A percentile compares a stretch with the other conserved stretches of the same genome.
These are phyloP conservation scores for Podarcis lilfordi DNA, from an alignment of 2,797 vertebrate species.

Conservation along the genomic window DNA sequence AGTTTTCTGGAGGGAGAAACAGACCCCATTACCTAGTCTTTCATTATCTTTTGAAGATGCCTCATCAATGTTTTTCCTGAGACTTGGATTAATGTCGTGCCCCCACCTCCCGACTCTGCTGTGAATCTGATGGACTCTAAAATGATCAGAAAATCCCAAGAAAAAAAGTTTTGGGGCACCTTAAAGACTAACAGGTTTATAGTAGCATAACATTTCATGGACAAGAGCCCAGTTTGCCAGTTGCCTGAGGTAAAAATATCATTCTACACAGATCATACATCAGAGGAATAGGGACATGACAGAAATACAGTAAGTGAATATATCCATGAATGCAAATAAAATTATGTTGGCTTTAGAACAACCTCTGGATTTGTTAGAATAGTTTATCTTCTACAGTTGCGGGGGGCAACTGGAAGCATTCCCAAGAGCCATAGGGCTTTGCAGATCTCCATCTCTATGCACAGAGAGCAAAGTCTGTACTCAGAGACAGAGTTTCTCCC, in stretches of 20 bases:
- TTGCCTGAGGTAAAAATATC: neutral
- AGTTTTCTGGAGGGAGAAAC: neutral
- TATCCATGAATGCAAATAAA: neutral
- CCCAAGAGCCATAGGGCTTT: no score
- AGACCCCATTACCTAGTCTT: neutral
- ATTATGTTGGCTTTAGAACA: no score
- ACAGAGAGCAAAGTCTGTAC: no score
- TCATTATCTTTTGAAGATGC: constrained; percentile 30
- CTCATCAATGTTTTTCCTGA: neutral
- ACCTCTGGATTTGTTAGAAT: no score
- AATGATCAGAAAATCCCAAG: neutral
- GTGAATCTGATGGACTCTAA: constrained; percentile 1
- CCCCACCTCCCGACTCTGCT: neutral
- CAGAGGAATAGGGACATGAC: no score
- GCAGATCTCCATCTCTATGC: no score
- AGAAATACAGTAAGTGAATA: neutral
- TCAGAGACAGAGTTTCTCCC: no score
- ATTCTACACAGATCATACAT: no score
- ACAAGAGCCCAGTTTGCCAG: neutral
- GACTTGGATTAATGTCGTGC: neutral
- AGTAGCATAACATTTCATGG: neutral
- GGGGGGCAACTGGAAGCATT: no score
- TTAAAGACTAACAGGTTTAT: neutral
- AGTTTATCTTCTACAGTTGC: no score
- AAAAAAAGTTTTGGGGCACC: neutral